Conservation (phyloP, 2,888 invertebrate species). For the Sericinus montela region DNA sequence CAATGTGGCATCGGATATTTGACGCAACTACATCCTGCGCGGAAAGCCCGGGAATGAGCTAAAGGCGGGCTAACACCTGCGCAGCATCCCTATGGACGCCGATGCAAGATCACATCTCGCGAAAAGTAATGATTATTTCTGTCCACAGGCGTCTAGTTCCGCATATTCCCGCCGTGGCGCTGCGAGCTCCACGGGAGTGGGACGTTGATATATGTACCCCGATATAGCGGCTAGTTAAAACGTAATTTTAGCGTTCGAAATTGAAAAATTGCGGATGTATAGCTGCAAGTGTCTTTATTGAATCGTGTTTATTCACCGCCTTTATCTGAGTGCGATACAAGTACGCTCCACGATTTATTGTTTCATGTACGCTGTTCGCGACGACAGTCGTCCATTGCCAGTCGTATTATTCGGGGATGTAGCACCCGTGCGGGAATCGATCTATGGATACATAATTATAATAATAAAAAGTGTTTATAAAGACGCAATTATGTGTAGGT, state of each 20-base stretch:
- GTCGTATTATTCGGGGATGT: conserved; percentile 12
- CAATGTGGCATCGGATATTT: conserved; percentile 63
- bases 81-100: conserved; percentile 65
- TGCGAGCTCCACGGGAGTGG: conserved; percentile 46
- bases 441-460: conserved; percentile 13
- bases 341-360: conserved; percentile 10
- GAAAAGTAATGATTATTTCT: conserved; percentile 80
- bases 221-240: conserved; percentile 58
- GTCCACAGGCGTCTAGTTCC: conserved; percentile 68
- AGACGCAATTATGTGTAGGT: conserved; percentile 14
- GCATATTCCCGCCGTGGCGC: conserved; percentile 68
- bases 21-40: conserved; percentile 66
- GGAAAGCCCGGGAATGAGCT: conserved; percentile 69
- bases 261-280: conserved; percentile 50
- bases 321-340: conserved; percentile 18
- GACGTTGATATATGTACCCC: conserved; percentile 57
- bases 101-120: conserved; percentile 74
- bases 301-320: conserved; percentile 19
- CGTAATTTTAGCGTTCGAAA: conserved; percentile 59
- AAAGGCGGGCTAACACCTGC: conserved; percentile 57
- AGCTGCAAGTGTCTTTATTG: conserved; percentile 28
- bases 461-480: conserved; percentile 4
- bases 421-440: conserved; percentile 1
- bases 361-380: conserved; percentile 2
- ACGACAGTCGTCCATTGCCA: conserved; percentile 15